Conservation (phyloP, 2,113 vertebrate species). For the Protobothrops flavoviridis region DNA sequence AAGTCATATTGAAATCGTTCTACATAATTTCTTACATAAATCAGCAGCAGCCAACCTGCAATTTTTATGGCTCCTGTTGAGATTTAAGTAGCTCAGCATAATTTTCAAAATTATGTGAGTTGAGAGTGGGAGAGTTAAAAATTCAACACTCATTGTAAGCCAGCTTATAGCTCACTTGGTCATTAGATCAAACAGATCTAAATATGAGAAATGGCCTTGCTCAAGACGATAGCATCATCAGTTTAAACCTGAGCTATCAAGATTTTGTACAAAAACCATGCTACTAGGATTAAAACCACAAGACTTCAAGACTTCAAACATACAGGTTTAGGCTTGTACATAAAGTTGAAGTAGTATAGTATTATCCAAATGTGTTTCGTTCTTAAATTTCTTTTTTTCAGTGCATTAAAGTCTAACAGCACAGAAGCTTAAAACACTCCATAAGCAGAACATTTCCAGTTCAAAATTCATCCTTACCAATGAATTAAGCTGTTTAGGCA, state of each 20-base stretch:
- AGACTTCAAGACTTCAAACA: neutral
- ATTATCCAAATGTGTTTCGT: neutral
- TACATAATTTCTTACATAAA: neutral
- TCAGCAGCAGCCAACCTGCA: neutral
- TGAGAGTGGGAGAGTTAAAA: neutral
- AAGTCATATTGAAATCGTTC: neutral
- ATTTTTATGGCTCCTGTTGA: neutral
- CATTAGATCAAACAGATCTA: neutral
- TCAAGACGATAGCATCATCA: neutral
- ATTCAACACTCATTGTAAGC: neutral
- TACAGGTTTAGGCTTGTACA: neutral
- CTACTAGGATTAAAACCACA: neutral
- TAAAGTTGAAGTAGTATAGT: neutral
- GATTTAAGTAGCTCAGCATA: neutral
- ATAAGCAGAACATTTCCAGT: neutral
- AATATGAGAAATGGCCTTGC: neutral
- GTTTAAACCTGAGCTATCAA: neutral
- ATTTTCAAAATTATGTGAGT: neutral
- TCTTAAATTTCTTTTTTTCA: neutral
- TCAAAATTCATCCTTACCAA: neutral
- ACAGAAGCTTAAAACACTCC: neutral
- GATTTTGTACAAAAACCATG: neutral
- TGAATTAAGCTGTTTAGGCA: neutral
- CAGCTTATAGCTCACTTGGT: neutral
- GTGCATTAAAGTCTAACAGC: neutral